phyloP scores from a whole-genome alignment of 2,113 vertebrate genomes.

The Oncorhynchus mykiss region DNA sequence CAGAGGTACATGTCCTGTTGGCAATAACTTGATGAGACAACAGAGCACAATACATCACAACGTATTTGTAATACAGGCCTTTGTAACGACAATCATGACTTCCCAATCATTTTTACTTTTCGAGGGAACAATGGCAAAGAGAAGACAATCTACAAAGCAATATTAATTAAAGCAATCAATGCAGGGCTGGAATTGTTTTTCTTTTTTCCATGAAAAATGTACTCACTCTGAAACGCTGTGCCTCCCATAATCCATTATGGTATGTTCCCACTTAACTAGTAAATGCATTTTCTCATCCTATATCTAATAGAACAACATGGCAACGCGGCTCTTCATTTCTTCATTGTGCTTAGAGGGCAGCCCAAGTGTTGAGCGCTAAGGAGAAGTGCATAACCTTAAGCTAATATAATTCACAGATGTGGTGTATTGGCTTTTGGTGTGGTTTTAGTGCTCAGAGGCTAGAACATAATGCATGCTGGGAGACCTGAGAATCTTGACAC shows the following conservation, averaged over 20 bases:
- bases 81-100: neutral
- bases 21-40: too few species aligned
- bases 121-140: neutral
- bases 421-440: constrained; percentile 46
- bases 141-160: neutral
- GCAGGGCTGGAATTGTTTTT: neutral
- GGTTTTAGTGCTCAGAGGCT: constrained; percentile 39
- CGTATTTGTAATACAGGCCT: neutral
- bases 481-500: constrained; percentile 54
- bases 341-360: constrained; percentile 83
- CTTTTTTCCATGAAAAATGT: constrained; percentile 1
- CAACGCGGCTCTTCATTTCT: constrained; percentile 81
- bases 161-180: neutral
- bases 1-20: too few species aligned
- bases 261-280: constrained; percentile 91
- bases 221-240: constrained; percentile 66
- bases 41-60: neutral
- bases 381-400: constrained; percentile 75
- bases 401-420: constrained; percentile 76
- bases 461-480: constrained; percentile 24
- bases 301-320: constrained; percentile 90
- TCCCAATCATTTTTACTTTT: neutral
- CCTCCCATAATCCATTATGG: constrained; percentile 83
- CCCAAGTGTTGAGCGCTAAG: constrained; percentile 74
- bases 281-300: constrained; percentile 92